Percentiles rank a stretch among this genome's conserved stretches.
Evolutionary conservation across 2,888 invertebrate species (phyloP).

Genomic region (Metopia argyrocephala): DNA sequence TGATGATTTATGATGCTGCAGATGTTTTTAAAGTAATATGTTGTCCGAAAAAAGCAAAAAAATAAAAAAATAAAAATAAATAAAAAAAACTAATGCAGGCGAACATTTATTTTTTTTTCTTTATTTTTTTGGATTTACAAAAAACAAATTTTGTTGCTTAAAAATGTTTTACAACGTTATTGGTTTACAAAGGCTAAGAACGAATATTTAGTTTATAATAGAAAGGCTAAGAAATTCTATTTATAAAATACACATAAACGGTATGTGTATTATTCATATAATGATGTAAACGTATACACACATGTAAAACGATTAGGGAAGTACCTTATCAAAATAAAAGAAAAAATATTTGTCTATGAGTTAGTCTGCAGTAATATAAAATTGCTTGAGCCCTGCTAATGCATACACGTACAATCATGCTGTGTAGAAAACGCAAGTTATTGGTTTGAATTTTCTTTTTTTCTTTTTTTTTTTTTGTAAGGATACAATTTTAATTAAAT

Average conservation of each 20-base stretch:
- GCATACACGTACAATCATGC: neutral
- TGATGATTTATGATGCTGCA: constrained; percentile 63
- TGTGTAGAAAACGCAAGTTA: constrained; percentile 5
- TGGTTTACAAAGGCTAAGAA: constrained; percentile 53
- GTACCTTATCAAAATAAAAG: too few relatives aligned
- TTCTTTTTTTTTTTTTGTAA: too few relatives aligned
- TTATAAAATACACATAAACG: constrained; percentile 22
- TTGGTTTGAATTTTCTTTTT: constrained; percentile 54
- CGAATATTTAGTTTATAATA: constrained; percentile 36
- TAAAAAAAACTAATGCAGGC: neutral
- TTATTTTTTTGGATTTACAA: too few relatives aligned
- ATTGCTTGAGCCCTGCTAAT: neutral
- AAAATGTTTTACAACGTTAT: constrained; percentile 45
- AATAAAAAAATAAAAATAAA: neutral
- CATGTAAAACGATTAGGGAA: too few relatives aligned
- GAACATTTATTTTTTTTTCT: too few relatives aligned
- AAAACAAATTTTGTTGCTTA: constrained; percentile 18
- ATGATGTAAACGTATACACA: too few relatives aligned
- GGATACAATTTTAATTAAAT: constrained; percentile 48
- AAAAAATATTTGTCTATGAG: too few relatives aligned
- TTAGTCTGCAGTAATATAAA: neutral
- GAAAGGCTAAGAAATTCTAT: constrained; percentile 25
- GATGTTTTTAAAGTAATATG: constrained; percentile 60
- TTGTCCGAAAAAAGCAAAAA: constrained; percentile 35
- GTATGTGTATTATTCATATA: neutral